Evolutionary conservation across 2,113 vertebrate species (phyloP).

Genomic region (Xiphophorus hellerii): DNA sequence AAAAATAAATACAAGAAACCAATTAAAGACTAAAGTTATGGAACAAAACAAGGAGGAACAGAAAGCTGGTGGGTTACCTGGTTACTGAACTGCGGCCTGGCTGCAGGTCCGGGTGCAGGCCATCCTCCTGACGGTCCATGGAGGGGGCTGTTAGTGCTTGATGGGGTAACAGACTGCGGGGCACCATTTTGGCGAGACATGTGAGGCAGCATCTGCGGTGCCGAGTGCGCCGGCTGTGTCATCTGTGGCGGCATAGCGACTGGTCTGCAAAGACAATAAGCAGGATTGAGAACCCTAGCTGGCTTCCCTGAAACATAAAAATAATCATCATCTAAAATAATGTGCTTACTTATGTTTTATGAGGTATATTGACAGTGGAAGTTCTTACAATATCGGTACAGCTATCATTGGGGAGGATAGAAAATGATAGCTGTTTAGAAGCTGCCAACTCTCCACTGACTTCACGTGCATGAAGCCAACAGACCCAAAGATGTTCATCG

Average conservation of each 20-base stretch:
- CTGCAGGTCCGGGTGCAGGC: slow-evolving; percentile 76
- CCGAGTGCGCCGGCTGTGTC: slow-evolving; percentile 79
- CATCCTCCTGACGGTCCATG: slow-evolving; percentile 67
- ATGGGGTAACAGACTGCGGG: slow-evolving; percentile 68
- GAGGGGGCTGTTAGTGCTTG: slow-evolving; percentile 69
- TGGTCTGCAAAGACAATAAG: slow-evolving; percentile 68
- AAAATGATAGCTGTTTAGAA: too few relatives aligned
- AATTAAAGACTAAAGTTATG: background rate
- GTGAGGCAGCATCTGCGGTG: slow-evolving; percentile 89
- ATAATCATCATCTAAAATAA: background rate
- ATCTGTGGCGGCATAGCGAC: slow-evolving; percentile 81
- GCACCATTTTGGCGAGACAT: slow-evolving; percentile 88
- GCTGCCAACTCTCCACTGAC: too few relatives aligned
- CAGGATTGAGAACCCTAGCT: background rate
- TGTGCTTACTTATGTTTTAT: too few relatives aligned
- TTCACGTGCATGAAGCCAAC: too few relatives aligned
- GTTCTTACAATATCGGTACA: too few relatives aligned
- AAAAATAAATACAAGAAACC: too few relatives aligned
- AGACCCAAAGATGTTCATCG: too few relatives aligned
- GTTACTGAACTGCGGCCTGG: slow-evolving; percentile 84
- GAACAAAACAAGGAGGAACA: background rate
- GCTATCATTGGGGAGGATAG: too few relatives aligned
- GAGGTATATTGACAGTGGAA: too few relatives aligned
- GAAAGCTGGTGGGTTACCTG: slow-evolving; percentile 79
- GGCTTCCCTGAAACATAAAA: background rate